Base-by-base conservation (phyloP, 2,113 vertebrate genomes). In the Trachemys scripta region DNA sequence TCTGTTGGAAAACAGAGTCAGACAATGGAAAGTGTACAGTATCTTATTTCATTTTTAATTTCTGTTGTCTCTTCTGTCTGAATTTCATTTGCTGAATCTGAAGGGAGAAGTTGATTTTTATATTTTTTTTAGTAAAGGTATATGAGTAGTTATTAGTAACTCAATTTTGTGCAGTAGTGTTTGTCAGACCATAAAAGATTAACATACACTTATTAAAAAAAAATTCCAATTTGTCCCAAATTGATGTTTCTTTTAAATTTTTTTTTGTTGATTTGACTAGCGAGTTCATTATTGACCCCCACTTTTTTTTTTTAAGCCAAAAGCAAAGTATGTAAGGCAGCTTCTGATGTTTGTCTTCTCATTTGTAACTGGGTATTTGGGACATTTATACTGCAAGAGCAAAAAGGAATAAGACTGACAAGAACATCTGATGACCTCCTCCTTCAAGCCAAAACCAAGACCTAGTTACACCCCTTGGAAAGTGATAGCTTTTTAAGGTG, bases 71-170 rank as follows among this genome's bases (percentile, higher is more conserved):
- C 82, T 82, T 92, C 85, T 54, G 7, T 65, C 12, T 92, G 10
- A 53, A 75, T 84, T 93, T 88, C n/a, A 25, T 86, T 92, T 84
- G 5, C 4, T 88, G 88, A 53, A 90, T 31, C 62, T 65, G 38
- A 75, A 83, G 85, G 19, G 38, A 78, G 38, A 87, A 94, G 27
- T 17, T 19, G 80, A 82, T 4, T 27, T 42, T 45, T 45, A 82
- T 4, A 24, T 50, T 38, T n/a, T 88, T 95, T 92, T 84, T 20
- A 82, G 84, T 16, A 72, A 29, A 38, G n/a, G 50, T 13, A 1
- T 3, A 25, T 2, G 69, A 94, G 57, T 3, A 84, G 47, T 1
- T 89, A 88, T 85, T 10, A 69, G 9, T 22, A 82, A 51, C 29
- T 69, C 35, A 80, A 5, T 17, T 93, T 89, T 1, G 0, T 85